A percentile compares a stretch with the other conserved stretches of the same genome.
Evolutionary conservation across 37 sponge, comb jelly and placozoan genomes (phyloP).

Genomic region (Amphimedon queenslandica): DNA sequence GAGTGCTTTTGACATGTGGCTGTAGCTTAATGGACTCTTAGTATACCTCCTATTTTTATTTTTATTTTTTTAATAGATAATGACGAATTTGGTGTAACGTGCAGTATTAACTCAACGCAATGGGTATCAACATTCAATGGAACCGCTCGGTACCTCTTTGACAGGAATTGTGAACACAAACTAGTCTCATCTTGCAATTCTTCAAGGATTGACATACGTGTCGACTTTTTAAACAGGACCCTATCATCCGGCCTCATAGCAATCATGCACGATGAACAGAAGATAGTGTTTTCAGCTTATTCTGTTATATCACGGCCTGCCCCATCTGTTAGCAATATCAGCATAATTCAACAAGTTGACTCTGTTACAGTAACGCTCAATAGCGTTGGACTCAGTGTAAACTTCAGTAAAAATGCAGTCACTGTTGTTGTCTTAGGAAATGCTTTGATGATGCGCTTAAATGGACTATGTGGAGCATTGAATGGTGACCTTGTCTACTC

Average conservation of each 20-base stretch:
- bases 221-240: background rate
- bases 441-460: background rate
- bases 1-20: too few species aligned
- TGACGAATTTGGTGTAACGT: too few species aligned
- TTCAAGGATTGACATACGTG: background rate
- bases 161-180: background rate
- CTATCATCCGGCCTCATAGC: background rate
- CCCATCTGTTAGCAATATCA: background rate
- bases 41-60: too few species aligned
- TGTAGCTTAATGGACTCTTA: too few species aligned
- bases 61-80: too few species aligned
- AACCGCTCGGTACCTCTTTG: background rate
- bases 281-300: background rate
- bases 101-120: too few species aligned
- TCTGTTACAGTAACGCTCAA: background rate
- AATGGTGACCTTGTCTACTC: constrained; percentile 3
- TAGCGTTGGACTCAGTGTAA: background rate
- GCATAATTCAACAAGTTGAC: background rate
- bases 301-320: too few species aligned
- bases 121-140: too few species aligned
- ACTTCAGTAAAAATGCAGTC: background rate
- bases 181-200: background rate
- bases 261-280: background rate
- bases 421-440: background rate
- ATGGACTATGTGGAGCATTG: constrained; percentile 17